Conservation (phyloP, 35 echinoderm and acorn worm genomes). For the Heliocidaris tuberculata region DNA sequence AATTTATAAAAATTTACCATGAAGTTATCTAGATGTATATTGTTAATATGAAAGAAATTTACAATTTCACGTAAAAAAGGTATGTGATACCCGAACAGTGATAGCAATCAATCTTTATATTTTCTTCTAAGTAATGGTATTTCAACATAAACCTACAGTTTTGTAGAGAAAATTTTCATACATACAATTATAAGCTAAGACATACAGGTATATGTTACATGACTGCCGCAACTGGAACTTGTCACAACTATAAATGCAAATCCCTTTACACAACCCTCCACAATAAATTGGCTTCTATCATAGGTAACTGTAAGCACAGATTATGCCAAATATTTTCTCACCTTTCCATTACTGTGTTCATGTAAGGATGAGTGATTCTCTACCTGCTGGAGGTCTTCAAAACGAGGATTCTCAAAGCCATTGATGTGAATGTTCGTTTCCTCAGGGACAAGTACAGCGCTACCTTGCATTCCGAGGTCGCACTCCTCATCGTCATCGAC, state of each 20-base stretch:
- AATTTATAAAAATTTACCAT: no score
- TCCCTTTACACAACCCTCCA: background rate
- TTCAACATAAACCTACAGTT: no score
- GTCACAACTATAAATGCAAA: background rate
- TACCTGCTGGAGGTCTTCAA: background rate
- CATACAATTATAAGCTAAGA: no score
- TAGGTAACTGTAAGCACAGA: background rate
- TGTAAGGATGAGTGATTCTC: background rate
- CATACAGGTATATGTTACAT: no score
- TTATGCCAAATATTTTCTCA: background rate
- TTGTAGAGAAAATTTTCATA: no score
- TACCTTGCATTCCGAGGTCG: slow-evolving; percentile 26
- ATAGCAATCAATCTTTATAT: no score
- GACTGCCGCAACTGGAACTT: background rate
- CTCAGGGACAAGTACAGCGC: background rate
- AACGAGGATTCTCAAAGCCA: background rate
- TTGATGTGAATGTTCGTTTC: background rate
- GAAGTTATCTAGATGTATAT: no score
- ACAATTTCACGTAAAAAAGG: no score
- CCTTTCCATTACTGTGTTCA: background rate
- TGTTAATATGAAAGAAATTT: no score
- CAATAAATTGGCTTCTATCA: background rate
- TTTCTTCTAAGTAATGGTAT: no score
- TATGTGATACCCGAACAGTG: no score
- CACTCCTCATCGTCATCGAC: slow-evolving; percentile 22